Evolutionary conservation across 2,797 vertebrate genomes (phyloP), one percentile per base, ranked within the genome.

Genomic region (Steatocranus sp.): DNA sequence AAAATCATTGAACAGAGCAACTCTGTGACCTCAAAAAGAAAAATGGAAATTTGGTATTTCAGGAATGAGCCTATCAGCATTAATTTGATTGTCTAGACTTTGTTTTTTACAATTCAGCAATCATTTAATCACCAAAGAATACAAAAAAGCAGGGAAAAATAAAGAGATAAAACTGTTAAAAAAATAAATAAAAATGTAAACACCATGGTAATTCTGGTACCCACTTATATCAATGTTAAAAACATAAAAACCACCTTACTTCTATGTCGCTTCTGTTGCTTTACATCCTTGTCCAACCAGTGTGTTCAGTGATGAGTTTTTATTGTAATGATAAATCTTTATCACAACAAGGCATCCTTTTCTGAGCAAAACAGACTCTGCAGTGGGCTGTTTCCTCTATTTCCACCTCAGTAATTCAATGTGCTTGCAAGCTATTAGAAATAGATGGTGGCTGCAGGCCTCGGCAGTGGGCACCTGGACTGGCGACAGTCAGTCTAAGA

Each of bases 361-460:
- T 27, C 18, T 12, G 25, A 76, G 10, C 73, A 83, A 76, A 75
- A 81, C 23, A 81, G 53, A 79, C 49, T 76, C 48, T 79, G 61
- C 20, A 23, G 11, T 50, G n/a, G 56, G 8, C 15, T 38, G 85
- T 83, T 80, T 20, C 82, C 50, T 80, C 17, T 73, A 83, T 85
- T 84, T 86, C 77, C 85, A 79, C 18, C 41, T 76, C 76, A 50
- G 86, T 93, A 93, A 93, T 88, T 74, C 83, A 92, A 91, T 93
- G 85, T 88, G 50, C 78, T 53, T 79, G 66, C 12, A 83, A 38
- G 81, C 78, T 82, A 89, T 92, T 88, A 91, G 82, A 68, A 91
- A 76, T 51, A 78, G 85, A 91, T 79, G 49, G 79, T 79, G 75
- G 74, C 89, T 81, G 77, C 66, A 78, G 78, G 63, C 79, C 81